These are phyloP conservation scores for Panagrolaimus sp. DNA, from an alignment of 1,140 invertebrate genomes.

Conservation along the genomic window DNA sequence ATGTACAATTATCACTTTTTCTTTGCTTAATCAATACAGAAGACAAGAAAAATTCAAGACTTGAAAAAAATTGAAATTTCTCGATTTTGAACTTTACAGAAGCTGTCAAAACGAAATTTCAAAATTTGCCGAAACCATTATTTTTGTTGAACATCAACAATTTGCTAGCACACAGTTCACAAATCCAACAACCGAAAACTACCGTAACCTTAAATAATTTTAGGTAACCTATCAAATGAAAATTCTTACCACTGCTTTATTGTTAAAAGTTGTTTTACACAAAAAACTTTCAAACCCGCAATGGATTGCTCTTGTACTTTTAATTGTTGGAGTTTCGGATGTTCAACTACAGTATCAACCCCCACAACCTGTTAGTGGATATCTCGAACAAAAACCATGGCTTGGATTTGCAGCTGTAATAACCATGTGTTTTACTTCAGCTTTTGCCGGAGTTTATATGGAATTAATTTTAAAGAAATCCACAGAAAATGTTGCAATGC, in stretches of 20 bases:
- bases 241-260: conserved; percentile 62
- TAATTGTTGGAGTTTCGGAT: conserved; percentile 12
- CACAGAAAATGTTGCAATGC: conserved; percentile 63
- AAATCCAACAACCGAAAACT: too few species aligned
- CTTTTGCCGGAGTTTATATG: conserved; percentile 65
- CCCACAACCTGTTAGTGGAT: background rate
- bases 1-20: too few species aligned
- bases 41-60: too few species aligned
- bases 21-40: too few species aligned
- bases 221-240: conserved; percentile 63
- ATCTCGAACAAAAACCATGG: conserved; percentile 8
- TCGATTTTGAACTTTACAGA: too few species aligned
- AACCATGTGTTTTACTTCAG: conserved; percentile 14
- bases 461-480: conserved; percentile 66
- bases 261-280: conserved; percentile 60
- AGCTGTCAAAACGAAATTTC: too few species aligned
- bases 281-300: conserved; percentile 47
- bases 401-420: background rate
- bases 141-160: too few species aligned
- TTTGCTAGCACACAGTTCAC: too few species aligned
- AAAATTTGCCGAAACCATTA: too few species aligned
- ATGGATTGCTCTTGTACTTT: conserved; percentile 24
- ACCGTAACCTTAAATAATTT: background rate
- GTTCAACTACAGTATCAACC: conserved; percentile 16
- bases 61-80: too few species aligned